Evolutionary conservation across 2,113 vertebrate species (phyloP), one percentile per base, ranked within the genome.

Genomic region (Trematomus loennbergii): DNA sequence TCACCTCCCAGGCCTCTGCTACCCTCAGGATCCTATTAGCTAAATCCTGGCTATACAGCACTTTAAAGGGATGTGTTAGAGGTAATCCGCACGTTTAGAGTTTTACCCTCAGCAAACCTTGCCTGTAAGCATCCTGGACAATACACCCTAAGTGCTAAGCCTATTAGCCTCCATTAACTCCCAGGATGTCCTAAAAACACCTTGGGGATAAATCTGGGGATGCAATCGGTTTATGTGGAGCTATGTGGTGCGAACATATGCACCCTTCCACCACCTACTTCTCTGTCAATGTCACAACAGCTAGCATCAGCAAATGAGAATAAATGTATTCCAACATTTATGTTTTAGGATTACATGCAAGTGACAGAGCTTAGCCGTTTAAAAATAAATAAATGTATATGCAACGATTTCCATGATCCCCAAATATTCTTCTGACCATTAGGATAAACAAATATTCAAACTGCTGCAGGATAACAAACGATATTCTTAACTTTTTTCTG

Each of bases 21-120:
- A 95, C 91, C 95, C 94, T 93, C 89, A 81, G 94, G 95, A 98
- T 97, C 97, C 96, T 94, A 95, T 95, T 96, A 96, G 95, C 92
- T 96, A 97, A 97, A 94, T 97, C 96, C 96, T 95, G 95, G 96
- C 96, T 96, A 96, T 95, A 95, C 96, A 97, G 97, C 97, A 97
- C 95, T 96, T 99, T 98, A 97, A 95, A 93, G 93, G 95, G 98
- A 98, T 98, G 96, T 98, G 94, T 95, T 95, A 88, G 94, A 95
- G 91, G 95, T 99, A 98, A 98, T 98, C 97, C 94, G 84, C 88
- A 89, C 94, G 95, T 97, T 97, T 95, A 97, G 96, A 93, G 96
- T 96, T 96, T 99, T 98, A 98, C 96, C 97, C 97, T 98, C 95
- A 97, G 94, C 95, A 98, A 97, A 97, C 97, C 96, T 96, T 95